A percentile compares a stretch with the other conserved stretches of the same genome.
Evolutionary conservation across 2,113 vertebrate species (phyloP).

Genomic region (Danionella cerebrum): DNA sequence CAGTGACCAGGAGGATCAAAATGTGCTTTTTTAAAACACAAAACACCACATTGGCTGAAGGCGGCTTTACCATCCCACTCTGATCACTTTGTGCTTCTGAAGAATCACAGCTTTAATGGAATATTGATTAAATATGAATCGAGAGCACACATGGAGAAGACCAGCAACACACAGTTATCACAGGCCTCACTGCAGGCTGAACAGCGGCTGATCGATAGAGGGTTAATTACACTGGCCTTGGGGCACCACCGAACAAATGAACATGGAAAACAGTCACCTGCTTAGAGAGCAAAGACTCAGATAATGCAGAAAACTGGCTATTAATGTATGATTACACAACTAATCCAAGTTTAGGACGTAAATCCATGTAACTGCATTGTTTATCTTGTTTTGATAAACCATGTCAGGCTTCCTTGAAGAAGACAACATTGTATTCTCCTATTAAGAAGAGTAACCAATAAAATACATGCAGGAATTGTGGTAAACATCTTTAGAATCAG

Average conservation of each 20-base stretch:
- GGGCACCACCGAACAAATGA: conserved; percentile 4
- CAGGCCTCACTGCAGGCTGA: conserved; percentile 45
- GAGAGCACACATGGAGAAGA: conserved; percentile 47
- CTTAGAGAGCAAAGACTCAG: neutral
- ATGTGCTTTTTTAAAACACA: conserved; percentile 8
- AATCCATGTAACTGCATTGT: neutral
- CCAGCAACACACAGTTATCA: conserved; percentile 50
- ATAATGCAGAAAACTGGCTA: neutral
- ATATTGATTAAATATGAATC: conserved; percentile 63
- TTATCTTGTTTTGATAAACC: no score
- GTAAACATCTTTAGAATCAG: no score
- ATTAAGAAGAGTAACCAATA: no score
- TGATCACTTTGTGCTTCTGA: neutral
- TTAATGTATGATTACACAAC: neutral
- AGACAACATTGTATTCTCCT: no score
- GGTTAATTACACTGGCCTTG: conserved; percentile 54
- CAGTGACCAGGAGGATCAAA: neutral
- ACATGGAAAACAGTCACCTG: conserved; percentile 21
- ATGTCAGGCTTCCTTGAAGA: no score
- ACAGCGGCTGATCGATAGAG: conserved; percentile 52
- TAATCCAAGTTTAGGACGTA: no score
- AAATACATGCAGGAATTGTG: no score
- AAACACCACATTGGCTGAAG: neutral
- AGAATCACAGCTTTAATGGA: conserved; percentile 54
- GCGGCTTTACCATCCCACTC: neutral